Percentiles rank a stretch among this genome's conserved stretches.
Conservation (phyloP, 2,113 vertebrate species). For the Paramormyrops kingsleyae region DNA sequence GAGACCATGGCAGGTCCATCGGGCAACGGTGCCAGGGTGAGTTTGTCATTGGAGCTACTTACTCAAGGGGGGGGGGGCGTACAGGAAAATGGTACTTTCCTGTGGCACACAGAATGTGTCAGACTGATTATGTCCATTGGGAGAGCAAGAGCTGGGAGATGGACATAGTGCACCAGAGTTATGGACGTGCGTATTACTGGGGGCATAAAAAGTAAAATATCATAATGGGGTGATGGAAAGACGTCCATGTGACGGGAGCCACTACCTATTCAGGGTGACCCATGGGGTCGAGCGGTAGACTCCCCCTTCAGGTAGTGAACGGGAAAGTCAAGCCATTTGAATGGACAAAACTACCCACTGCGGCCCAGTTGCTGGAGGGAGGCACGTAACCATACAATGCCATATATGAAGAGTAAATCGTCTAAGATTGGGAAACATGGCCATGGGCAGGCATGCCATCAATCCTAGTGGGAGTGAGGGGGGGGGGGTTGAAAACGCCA, state of each 20-base stretch:
- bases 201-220: conserved; percentile 3
- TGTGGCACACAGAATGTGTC: conserved; percentile 79
- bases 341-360: neutral
- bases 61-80: conserved; percentile 57
- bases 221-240: conserved; percentile 27
- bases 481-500: neutral
- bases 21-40: conserved; percentile 67
- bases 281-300: neutral
- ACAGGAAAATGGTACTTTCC: conserved; percentile 57
- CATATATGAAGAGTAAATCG: neutral
- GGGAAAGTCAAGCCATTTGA: no score
- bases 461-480: neutral
- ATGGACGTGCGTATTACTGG: conserved; percentile 22
- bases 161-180: conserved; percentile 46
- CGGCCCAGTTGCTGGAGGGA: neutral
- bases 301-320: neutral
- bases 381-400: neutral
- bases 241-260: conserved; percentile 15
- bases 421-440: neutral
- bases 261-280: conserved; percentile 31
- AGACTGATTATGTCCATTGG: conserved; percentile 76
- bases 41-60: conserved; percentile 74
- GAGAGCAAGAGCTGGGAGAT: conserved; percentile 60
- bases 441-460: neutral
- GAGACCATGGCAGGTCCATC: no score